Evolutionary conservation across 1,140 invertebrate genomes (phyloP).

Genomic region (Ostrea edulis): DNA sequence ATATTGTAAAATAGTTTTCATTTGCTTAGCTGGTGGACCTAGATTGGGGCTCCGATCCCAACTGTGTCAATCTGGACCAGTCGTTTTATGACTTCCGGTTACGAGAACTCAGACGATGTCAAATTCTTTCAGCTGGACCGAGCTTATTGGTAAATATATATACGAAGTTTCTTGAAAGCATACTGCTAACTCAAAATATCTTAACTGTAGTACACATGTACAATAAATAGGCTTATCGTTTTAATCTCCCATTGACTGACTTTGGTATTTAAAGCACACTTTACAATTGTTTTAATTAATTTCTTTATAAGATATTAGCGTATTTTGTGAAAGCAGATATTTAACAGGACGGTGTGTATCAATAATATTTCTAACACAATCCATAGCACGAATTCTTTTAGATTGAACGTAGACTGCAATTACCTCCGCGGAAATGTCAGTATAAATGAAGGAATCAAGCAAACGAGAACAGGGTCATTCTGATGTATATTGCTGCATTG

Average conservation of each 20-base stretch:
- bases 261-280: neutral
- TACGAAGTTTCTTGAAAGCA: neutral
- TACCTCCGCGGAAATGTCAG: neutral
- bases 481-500: neutral
- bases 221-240: neutral
- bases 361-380: neutral
- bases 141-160: constrained; percentile 90
- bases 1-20: neutral
- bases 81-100: constrained; percentile 98
- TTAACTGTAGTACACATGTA: neutral
- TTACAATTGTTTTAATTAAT: constrained; percentile 5
- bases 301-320: neutral
- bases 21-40: constrained; percentile 93
- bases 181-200: neutral
- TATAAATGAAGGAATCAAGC: neutral
- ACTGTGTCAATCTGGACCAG: constrained; percentile 96
- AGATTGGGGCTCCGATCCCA: constrained; percentile 89
- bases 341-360: neutral
- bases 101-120: constrained; percentile 97
- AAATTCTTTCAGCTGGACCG: constrained; percentile 95
- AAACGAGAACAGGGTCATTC: neutral
- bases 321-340: neutral
- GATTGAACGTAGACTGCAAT: neutral
- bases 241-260: neutral
- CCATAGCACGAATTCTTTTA: neutral